Base-by-base conservation (phyloP, 2,113 vertebrate genomes). In the Tachycineta bicolor region DNA sequence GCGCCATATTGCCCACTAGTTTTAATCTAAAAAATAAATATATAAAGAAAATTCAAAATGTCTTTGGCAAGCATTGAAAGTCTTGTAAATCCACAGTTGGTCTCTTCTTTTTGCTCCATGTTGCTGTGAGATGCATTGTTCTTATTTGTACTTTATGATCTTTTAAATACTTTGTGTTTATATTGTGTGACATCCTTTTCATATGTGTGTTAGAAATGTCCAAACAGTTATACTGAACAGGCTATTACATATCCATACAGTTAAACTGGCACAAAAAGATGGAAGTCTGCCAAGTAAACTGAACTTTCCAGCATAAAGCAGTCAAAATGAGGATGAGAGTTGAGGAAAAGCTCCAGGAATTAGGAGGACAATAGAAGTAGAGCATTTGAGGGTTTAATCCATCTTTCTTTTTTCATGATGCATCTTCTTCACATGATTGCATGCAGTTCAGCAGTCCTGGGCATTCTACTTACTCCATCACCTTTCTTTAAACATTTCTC, bases 331-430 rank as follows among this genome's bases (percentile, higher is more conserved):
- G 60, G 29, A 49, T 60, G 58, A 82, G 47, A 81, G 25, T 6
- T 58, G 29, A 89, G 67, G 56, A 83, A 59, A 86, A 86, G 41
- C 39, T 64, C 47, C 67, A 75, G 41, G 43, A 91, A 59, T 89
- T 59, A 85, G 44, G 13, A 75, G 44, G 33, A 81, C 34, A 59
- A 11, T 25, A 93, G 87, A 31, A 44, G 22, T 52, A 83, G 59
- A 90, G 25, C 50, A 81, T 67, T 90, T 83, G 64, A 76, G 79
- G 63, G 86, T 96, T 93, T 94, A 95, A 64, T 93, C 47, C 56
- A 83, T 94, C 95, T 74, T 94, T 93, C 79, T 95, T 95, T 71
- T 96, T 59, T 88, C 82, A 80, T 90, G 43, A 68, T 77, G 13
- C 56, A 91, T 93, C 90, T 28, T 96, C 94, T 95, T 96, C 75